Evolutionary conservation across 1,140 invertebrate genomes (phyloP), one percentile per base, ranked within the genome.

Genomic region (Ctenoplectra terminalis): DNA sequence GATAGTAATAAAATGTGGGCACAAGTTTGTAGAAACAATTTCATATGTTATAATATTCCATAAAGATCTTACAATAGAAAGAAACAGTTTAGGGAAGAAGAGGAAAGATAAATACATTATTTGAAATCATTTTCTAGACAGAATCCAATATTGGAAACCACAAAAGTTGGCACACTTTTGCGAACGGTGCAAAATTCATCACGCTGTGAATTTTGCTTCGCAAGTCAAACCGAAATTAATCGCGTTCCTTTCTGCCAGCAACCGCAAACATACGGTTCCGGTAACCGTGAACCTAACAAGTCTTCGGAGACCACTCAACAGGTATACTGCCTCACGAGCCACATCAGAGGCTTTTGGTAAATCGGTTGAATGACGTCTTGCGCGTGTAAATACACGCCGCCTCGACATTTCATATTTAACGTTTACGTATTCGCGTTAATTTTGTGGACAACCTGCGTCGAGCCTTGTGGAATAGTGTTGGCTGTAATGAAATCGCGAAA

Each of bases 251-350:
- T 77, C 83, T 71, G 54, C 66, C 64, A 67, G 78, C 37, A 76
- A 80, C 70, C 74, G 56, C 69, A 66, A 61, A 78, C 37, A 54
- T 64, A 71, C n/a, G n/a, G n/a, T n/a, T 46, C 48, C 67, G 40
- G 15, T 37, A 23, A 81, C 67, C 58, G 58, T 78, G 66, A 75
- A 79, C 63, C 63, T 84, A 82, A 87, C 82, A 84, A 72, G 81
- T 40, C 81, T 69, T 81, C 29, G 74, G 81, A 81, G 86, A 71
- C 76, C 70, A 87, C 86, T 87, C 86, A 87, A 87, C 86, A 87
- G 84, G 86, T 87, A 86, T 26, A 75, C 56, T 71, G 66, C 58
- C 84, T 86, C 46, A 78, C 54, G 66, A 79, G 69, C 81, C 79
- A 66, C 69, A 69, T 82, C 63, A 77, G 75, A 83, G 74, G 73